Conservation (phyloP, 2,797 vertebrate genomes). For the Anguilla megastoma region DNA sequence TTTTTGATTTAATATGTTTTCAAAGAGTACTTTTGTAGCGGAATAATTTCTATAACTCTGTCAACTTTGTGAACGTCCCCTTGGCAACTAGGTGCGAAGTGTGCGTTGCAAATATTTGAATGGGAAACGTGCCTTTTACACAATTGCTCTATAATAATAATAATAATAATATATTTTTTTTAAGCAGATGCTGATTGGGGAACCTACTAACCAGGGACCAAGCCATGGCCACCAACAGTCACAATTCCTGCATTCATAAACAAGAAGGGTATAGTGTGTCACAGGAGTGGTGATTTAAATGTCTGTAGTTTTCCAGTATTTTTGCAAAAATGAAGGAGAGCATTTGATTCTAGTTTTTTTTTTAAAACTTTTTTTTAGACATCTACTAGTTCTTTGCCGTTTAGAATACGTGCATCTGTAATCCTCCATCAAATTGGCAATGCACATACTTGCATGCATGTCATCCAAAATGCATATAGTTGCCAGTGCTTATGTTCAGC, state of each 20-base stretch:
- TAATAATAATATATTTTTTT: too few relatives aligned
- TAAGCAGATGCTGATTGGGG: too few relatives aligned
- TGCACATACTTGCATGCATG: background rate
- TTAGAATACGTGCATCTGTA: background rate
- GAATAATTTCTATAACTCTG: slow-evolving; percentile 27
- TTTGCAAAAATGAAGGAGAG: background rate
- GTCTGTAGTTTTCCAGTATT: background rate
- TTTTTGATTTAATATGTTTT: background rate
- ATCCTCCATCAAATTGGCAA: background rate
- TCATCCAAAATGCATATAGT: background rate
- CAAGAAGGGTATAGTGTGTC: background rate
- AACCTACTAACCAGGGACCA: too few relatives aligned
- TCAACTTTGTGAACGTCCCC: slow-evolving; percentile 45
- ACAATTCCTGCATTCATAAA: too few relatives aligned
- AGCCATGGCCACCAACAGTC: too few relatives aligned
- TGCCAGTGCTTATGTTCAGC: background rate
- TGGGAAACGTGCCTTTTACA: background rate
- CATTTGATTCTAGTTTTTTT: background rate
- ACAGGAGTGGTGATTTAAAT: background rate
- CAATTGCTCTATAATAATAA: background rate
- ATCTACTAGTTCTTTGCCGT: too few relatives aligned
- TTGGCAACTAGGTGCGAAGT: slow-evolving; percentile 47
- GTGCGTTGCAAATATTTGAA: background rate
- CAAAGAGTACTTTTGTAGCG: background rate
- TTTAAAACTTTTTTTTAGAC: background rate